Conservation (phyloP, 1,140 invertebrate genomes). For the Mylabris phalerata region DNA sequence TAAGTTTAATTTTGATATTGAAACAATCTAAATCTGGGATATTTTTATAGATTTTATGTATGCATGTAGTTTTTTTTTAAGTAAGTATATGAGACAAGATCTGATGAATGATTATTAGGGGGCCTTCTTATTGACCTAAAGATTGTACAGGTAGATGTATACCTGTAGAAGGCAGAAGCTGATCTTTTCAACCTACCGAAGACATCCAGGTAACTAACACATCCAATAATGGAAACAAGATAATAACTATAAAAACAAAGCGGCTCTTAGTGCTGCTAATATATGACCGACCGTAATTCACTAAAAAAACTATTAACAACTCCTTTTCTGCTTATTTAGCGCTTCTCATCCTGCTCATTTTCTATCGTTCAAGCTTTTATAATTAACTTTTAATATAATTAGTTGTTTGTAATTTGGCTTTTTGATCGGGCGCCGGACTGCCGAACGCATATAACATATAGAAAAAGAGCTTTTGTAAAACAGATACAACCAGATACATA, state of each 20-base stretch:
- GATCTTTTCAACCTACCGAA: constrained; percentile 13
- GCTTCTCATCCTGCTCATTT: constrained; percentile 3
- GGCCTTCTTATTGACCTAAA: too few relatives aligned
- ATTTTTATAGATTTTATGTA: too few relatives aligned
- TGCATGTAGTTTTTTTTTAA: too few relatives aligned
- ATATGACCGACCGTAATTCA: constrained; percentile 25
- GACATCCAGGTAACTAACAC: constrained; percentile 26
- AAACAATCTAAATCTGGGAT: too few relatives aligned
- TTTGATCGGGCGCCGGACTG: constrained; percentile 8
- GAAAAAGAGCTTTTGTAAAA: too few relatives aligned
- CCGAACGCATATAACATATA: background rate
- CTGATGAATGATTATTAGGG: too few relatives aligned
- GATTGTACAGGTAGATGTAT: too few relatives aligned
- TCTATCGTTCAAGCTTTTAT: background rate
- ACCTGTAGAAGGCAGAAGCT: too few relatives aligned
- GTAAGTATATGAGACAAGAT: too few relatives aligned
- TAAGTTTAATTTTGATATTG: too few relatives aligned
- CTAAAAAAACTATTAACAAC: constrained; percentile 26
- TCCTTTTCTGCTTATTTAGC: constrained; percentile 26
- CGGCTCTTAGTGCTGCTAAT: constrained; percentile 27
- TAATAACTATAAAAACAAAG: constrained; percentile 32
- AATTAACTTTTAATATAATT: constrained; percentile 13
- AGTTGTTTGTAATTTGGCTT: constrained; percentile 14
- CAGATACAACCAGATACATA: too few relatives aligned
- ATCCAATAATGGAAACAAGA: constrained; percentile 32